These are phyloP conservation scores for Galeruca laticollis DNA, from an alignment of 2,888 invertebrate species.

Conservation along the genomic window DNA sequence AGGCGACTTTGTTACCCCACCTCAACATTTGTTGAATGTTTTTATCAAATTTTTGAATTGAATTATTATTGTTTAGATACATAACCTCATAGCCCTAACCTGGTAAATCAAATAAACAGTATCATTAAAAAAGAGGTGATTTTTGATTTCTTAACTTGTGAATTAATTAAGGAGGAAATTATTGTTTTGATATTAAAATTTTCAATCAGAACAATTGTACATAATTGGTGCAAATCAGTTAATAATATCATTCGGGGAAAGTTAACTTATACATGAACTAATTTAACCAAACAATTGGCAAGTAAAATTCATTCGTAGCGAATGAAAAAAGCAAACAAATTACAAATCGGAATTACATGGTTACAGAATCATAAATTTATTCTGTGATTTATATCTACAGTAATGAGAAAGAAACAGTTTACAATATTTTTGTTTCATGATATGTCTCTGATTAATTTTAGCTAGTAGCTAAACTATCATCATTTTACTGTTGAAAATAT, in stretches of 20 bases:
- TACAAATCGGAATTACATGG: too few relatives aligned
- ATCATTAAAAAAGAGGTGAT: not conserved
- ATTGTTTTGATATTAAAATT: not conserved
- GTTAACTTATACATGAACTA: not conserved
- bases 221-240: not conserved
- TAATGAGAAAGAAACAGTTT: too few relatives aligned
- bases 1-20: conserved; percentile 1
- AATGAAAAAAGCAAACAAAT: too few relatives aligned
- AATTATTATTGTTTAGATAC: conserved; percentile 1
- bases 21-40: conserved; percentile 1
- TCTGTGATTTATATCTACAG: too few relatives aligned
- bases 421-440: too few relatives aligned
- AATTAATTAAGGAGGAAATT: conserved; percentile 1
- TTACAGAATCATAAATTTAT: too few relatives aligned
- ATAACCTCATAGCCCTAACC: not conserved
- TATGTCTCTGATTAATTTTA: too few relatives aligned
- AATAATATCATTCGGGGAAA: not conserved
- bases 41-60: not conserved
- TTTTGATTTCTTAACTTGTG: conserved; percentile 2
- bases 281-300: not conserved
- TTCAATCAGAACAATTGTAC: not conserved
- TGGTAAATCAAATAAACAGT: not conserved
- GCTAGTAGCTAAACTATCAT: too few relatives aligned
- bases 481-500: too few relatives aligned
- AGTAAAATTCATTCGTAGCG: too few relatives aligned